Conservation (phyloP, 2,888 invertebrate genomes). For the Drosophila monieri region DNA sequence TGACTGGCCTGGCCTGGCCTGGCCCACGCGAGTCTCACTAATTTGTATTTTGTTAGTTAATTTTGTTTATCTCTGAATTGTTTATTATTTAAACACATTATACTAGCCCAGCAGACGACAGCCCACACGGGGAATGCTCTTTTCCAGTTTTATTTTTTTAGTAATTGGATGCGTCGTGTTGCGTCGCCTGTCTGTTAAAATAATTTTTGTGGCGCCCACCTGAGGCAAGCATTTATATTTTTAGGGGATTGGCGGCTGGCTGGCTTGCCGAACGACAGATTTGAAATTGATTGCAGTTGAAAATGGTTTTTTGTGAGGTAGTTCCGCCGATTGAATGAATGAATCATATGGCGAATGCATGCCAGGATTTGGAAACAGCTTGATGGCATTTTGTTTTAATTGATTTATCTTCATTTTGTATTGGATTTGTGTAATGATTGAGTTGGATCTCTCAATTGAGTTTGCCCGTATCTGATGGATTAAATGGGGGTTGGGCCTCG, state of each 20-base stretch:
- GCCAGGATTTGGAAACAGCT: slow-evolving; percentile 31
- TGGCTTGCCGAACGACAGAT: slow-evolving; percentile 34
- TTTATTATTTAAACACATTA: slow-evolving; percentile 46
- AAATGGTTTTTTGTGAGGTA: slow-evolving; percentile 10
- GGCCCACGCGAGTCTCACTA: slow-evolving; percentile 58
- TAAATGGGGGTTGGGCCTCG: slow-evolving; percentile 26
- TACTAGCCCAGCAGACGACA: slow-evolving; percentile 8
- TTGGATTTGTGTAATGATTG: slow-evolving; percentile 61
- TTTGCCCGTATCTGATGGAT: slow-evolving; percentile 21
- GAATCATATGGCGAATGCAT: slow-evolving; percentile 54
- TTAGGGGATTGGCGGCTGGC: slow-evolving; percentile 62
- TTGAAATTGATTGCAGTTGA: slow-evolving; percentile 53
- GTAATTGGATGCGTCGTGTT: slow-evolving; percentile 67
- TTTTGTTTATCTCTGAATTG: slow-evolving; percentile 39
- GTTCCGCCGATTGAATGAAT: slow-evolving; percentile 18
- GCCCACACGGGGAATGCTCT: slow-evolving; percentile 23
- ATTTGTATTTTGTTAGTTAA: slow-evolving; percentile 56
- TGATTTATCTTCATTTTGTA: slow-evolving; percentile 67
- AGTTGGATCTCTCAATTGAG: slow-evolving; percentile 51
- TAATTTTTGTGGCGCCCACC: slow-evolving; percentile 63
- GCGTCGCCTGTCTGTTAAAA: slow-evolving; percentile 39
- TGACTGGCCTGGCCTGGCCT: background rate
- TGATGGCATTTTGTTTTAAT: slow-evolving; percentile 61
- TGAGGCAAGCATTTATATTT: slow-evolving; percentile 31
- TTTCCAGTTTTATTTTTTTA: slow-evolving; percentile 32